Evolutionary conservation across 2,888 invertebrate species (phyloP).

Genomic region (Lypha dubia): DNA sequence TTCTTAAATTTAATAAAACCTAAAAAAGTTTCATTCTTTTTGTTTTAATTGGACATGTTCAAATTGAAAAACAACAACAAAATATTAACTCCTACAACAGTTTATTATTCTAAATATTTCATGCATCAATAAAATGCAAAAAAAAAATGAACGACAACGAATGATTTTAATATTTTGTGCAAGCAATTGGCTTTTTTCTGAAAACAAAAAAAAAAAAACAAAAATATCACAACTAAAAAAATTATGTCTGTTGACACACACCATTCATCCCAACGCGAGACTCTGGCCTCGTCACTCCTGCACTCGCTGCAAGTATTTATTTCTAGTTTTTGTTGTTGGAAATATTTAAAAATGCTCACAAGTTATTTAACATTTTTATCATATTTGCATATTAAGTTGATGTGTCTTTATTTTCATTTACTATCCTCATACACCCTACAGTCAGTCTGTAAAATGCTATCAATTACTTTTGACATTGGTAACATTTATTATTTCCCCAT

Average conservation of each 20-base stretch:
- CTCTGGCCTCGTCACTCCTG: neutral
- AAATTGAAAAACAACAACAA: neutral
- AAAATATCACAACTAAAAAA: neutral
- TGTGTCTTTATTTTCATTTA: conserved; percentile 6
- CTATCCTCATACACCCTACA: conserved; percentile 28
- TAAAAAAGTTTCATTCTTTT: too few species aligned
- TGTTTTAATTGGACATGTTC: neutral
- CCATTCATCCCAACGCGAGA: neutral
- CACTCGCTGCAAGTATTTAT: too few species aligned
- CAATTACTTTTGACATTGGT: neutral
- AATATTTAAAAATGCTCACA: conserved; percentile 57
- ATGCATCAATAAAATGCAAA: conserved; percentile 15
- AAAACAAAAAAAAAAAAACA: conserved; percentile 7
- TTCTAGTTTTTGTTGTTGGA: neutral
- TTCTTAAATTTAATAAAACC: neutral
- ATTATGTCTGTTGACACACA: conserved; percentile 33
- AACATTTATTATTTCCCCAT: neutral
- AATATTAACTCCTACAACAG: neutral
- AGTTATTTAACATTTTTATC: conserved; percentile 65
- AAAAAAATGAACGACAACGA: neutral
- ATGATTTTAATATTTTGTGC: conserved; percentile 28
- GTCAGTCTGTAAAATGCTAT: neutral
- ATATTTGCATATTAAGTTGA: conserved; percentile 60
- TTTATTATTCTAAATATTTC: conserved; percentile 33
- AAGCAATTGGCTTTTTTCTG: conserved; percentile 54